A percentile compares a stretch with the other conserved stretches of the same genome.
These are phyloP conservation scores for Vidua chalybeata DNA, from an alignment of 2,113 vertebrate genomes.

Conservation along the genomic window DNA sequence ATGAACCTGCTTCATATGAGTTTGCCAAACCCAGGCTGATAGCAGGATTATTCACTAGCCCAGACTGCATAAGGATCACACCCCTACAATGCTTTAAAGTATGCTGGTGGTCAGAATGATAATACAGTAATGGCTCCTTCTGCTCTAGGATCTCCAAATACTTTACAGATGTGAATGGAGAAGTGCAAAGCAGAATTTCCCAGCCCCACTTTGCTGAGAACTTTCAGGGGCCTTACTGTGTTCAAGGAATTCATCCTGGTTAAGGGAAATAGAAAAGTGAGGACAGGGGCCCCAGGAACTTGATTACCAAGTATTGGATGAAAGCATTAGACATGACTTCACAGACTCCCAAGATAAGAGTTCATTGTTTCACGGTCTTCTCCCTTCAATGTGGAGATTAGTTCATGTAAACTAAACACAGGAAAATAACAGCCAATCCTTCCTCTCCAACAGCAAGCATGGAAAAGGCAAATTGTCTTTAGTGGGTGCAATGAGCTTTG, in stretches of 20 bases:
- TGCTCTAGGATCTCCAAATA: background rate
- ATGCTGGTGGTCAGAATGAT: background rate
- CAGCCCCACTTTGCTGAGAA: background rate
- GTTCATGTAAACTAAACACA: background rate
- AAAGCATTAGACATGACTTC: conserved; percentile 23
- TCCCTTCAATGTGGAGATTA: background rate
- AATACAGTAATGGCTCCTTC: background rate
- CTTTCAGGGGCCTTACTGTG: background rate
- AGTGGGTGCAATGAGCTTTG: background rate
- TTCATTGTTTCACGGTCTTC: conserved; percentile 17
- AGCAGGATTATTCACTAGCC: background rate
- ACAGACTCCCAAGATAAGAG: background rate
- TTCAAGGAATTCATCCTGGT: background rate
- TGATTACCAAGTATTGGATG: background rate
- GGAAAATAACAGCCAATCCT: background rate
- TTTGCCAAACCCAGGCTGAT: background rate
- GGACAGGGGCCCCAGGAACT: background rate
- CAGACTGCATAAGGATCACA: background rate
- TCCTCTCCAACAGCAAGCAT: background rate
- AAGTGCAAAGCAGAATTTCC: background rate
- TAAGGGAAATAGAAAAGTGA: background rate
- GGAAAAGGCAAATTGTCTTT: background rate
- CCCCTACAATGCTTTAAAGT: background rate
- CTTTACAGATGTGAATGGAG: background rate
- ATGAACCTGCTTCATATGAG: background rate